Evolutionary conservation across 2,797 vertebrate genomes (phyloP).

Genomic region (Heliangelus exortis): DNA sequence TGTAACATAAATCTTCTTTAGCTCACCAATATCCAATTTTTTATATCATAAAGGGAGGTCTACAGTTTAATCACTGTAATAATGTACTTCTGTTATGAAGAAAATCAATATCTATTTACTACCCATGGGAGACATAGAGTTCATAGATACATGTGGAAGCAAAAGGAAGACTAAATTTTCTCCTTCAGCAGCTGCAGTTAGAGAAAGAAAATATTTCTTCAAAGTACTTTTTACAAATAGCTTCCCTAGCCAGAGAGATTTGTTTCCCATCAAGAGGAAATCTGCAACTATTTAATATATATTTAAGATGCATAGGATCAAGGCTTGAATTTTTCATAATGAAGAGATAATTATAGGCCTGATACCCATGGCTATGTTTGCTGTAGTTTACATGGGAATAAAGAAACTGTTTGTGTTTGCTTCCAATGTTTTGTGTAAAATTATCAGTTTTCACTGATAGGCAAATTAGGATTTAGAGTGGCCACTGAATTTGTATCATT

Average conservation of each 20-base stretch:
- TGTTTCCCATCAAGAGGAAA: background rate
- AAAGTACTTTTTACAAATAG: background rate
- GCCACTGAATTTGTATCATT: background rate
- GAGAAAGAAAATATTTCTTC: background rate
- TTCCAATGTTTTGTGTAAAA: background rate
- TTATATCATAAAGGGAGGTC: background rate
- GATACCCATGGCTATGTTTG: too few relatives aligned
- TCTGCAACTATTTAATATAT: background rate
- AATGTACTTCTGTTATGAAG: constrained; percentile 18
- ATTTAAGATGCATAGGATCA: background rate
- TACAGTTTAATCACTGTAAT: constrained; percentile 51
- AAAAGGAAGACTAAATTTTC: constrained; percentile 4
- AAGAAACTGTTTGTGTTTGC: background rate
- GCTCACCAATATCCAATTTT: constrained; percentile 34
- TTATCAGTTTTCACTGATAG: background rate
- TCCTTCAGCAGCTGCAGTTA: background rate
- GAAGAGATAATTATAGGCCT: background rate
- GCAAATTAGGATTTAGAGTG: background rate
- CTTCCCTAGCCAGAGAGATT: background rate
- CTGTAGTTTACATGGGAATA: background rate
- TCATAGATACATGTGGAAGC: background rate
- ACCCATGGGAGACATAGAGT: background rate
- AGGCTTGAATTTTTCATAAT: background rate
- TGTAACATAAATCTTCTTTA: constrained; percentile 12
- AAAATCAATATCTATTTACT: constrained; percentile 55